A percentile compares a stretch with the other conserved stretches of the same genome.
phyloP scores from a whole-genome alignment of 2,113 vertebrate species.

The Spheniscus mendiculus region DNA sequence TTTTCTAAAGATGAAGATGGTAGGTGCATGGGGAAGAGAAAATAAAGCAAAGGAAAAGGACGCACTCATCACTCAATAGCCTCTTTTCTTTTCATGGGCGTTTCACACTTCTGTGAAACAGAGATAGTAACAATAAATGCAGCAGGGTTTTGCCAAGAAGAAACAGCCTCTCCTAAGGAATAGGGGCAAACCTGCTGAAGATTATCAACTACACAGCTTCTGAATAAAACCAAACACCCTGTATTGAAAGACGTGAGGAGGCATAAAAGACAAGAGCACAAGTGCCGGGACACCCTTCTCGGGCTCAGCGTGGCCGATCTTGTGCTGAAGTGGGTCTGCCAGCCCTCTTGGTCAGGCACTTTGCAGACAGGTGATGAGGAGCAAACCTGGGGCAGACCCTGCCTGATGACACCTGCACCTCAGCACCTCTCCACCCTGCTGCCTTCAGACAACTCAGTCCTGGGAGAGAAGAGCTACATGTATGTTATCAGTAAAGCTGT shows the following conservation, averaged over 20 bases:
- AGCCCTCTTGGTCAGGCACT: fast-evolving
- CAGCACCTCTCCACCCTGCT: background rate
- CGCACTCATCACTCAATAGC: background rate
- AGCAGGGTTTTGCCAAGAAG: background rate
- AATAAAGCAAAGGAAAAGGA: background rate
- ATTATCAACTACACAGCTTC: background rate
- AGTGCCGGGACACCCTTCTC: fast-evolving
- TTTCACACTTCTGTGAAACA: background rate
- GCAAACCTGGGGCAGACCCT: background rate
- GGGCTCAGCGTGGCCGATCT: fast-evolving
- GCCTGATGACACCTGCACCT: background rate
- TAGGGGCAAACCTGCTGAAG: background rate
- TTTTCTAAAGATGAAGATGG: background rate
- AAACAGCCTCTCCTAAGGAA: background rate
- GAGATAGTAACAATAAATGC: background rate
- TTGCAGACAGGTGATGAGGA: fast-evolving
- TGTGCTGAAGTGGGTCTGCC: background rate
- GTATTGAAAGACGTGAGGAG: background rate
- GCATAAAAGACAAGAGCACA: no score
- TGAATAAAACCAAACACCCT: background rate
- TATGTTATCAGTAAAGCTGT: no score
- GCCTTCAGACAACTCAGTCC: no score
- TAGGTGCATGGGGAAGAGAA: background rate
- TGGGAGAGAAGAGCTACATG: fast-evolving
- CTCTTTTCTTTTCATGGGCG: background rate